A percentile compares a stretch with the other conserved stretches of the same genome.
Conservation (phyloP, 92 coral and sea anemone genomes). For the Siderastrea radians region DNA sequence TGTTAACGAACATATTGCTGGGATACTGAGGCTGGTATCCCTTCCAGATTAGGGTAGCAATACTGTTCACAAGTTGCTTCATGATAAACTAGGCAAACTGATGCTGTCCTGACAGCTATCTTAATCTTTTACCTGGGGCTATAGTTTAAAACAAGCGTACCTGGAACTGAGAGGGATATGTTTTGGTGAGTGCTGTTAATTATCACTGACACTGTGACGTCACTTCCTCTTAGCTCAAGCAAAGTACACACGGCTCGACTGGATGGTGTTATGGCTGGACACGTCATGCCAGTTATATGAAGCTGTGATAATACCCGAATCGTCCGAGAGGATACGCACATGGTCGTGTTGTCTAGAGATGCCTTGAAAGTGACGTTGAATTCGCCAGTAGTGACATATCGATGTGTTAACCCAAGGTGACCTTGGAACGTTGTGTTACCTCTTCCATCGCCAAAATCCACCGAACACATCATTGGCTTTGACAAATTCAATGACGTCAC, state of each 20-base stretch:
- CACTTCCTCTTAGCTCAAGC: slow-evolving; percentile 30
- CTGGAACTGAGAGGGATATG: slow-evolving; percentile 38
- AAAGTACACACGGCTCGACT: not conserved
- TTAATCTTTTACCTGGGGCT: too few species aligned
- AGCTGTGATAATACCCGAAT: slow-evolving; percentile 62
- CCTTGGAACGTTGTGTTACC: not conserved
- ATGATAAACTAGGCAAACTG: too few species aligned
- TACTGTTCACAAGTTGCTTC: too few species aligned
- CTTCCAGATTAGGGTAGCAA: not conserved
- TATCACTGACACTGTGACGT: slow-evolving; percentile 24
- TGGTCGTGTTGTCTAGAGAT: slow-evolving; percentile 40
- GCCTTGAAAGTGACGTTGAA: slow-evolving; percentile 57
- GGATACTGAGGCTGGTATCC: too few species aligned
- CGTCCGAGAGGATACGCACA: slow-evolving; percentile 41
- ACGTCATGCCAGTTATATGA: slow-evolving; percentile 16
- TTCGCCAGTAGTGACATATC: slow-evolving; percentile 44
- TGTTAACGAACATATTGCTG: too few species aligned
- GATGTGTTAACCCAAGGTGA: slow-evolving; percentile 35
- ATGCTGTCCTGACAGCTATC: too few species aligned
- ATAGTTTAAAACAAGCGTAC: not conserved
- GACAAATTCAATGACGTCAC: slow-evolving; percentile 22
- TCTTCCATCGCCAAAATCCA: slow-evolving; percentile 79
- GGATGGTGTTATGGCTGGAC: slow-evolving; percentile 19
- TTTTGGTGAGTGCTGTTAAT: slow-evolving; percentile 19
- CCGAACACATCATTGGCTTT: slow-evolving; percentile 8